Evolutionary conservation across 2,113 vertebrate genomes (phyloP), one percentile per base, ranked within the genome.

Genomic region (Chauna torquata): DNA sequence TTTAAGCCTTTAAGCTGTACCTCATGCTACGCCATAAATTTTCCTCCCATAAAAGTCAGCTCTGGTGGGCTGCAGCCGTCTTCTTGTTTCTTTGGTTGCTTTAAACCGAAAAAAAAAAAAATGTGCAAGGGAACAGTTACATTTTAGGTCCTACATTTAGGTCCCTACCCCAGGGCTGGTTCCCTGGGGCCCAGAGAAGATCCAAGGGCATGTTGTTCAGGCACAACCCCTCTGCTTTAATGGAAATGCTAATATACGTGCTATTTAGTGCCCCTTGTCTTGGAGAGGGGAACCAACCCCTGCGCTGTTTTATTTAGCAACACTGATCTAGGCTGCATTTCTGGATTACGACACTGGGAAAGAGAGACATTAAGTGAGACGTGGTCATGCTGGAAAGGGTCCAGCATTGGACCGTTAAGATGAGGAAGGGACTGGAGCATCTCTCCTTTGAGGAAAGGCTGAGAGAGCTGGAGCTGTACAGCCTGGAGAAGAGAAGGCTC

Each of bases 1-100:
- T 28, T 88, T 74, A 88, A 93, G 88, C 54, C 62, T 94, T 90
- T 90, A 92, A 88, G 88, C 58, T 86, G 55, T 83, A 86, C 71
- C 59, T 86, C 72, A 71, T 70, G 68, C 50, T 92, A 12, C 12
- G 50, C 80, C 76, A 66, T 94, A 88, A 78, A 92, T 96, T 95
- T 62, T 75, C 68, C 45, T 74, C 32, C 80, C 40, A 25, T 74
- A 80, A 50, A 95, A 78, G 82, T 92, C 79, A 95, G 36, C 38
- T 88, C 50, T 4, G 30, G 68, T 69, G 79, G 66, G 75, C 85
- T 93, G 82, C 38, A 86, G 19, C 62, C 86, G 58, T n/a, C 57
- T 45, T 69, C 75, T 62, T 27, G 8, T 92, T 90, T 64, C 74
- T 88, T 79, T 38, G 71, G 49, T 54, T 81, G 18, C 55, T 88